Conservation (phyloP, 2,888 invertebrate genomes). For the Diaperis boleti region DNA sequence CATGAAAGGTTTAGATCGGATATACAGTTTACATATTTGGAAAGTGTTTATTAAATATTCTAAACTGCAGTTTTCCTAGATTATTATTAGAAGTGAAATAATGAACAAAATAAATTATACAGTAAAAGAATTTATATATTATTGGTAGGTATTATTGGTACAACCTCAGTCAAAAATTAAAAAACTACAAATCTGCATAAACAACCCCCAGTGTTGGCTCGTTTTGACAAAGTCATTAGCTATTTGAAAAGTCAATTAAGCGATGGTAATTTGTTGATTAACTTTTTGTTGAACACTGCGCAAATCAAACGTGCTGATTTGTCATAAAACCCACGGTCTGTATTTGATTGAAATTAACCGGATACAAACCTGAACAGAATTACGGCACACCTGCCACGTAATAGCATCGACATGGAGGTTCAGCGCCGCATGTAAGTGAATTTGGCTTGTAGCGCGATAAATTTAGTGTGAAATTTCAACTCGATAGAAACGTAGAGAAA, state of each 20-base stretch:
- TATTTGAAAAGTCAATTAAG: constrained; percentile 4
- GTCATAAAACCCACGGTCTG: constrained; percentile 14
- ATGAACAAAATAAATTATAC: too few relatives aligned
- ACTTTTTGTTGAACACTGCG: constrained; percentile 3
- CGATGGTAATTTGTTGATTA: neutral
- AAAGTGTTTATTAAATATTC: too few relatives aligned
- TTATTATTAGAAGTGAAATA: too few relatives aligned
- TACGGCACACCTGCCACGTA: constrained; percentile 53
- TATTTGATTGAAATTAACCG: constrained; percentile 47
- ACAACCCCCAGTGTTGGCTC: neutral
- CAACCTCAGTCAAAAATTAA: neutral
- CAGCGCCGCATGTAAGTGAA: constrained; percentile 51
- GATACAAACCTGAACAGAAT: constrained; percentile 44
- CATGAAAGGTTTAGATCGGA: too few relatives aligned
- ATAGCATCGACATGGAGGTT: constrained; percentile 53
- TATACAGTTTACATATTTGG: too few relatives aligned
- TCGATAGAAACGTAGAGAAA: neutral
- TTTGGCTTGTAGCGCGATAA: constrained; percentile 45
- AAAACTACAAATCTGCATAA: neutral
- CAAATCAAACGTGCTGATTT: constrained; percentile 1
- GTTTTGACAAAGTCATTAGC: neutral
- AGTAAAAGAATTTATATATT: neutral
- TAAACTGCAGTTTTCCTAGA: too few relatives aligned
- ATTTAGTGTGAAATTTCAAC: constrained; percentile 49
- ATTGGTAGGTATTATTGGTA: neutral